A percentile compares a stretch with the other conserved stretches of the same genome.
Evolutionary conservation across 1,140 invertebrate genomes (phyloP).

Genomic region (Asbolus verrucosus): DNA sequence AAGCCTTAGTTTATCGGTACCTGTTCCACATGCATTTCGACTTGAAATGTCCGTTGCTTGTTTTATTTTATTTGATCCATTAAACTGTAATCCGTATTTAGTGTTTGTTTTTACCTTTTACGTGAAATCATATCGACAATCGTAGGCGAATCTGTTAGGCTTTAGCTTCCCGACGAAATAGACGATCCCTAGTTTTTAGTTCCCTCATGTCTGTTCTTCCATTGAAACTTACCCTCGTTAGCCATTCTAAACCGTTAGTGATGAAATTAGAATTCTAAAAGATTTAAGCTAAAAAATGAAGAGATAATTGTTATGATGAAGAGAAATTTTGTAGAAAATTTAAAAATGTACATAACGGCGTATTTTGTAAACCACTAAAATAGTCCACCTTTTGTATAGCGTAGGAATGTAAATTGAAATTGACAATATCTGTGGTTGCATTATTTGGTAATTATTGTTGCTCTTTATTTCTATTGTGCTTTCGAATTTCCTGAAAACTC

Average conservation of each 20-base stretch:
- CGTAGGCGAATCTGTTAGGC: constrained; percentile 13
- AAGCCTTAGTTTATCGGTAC: constrained; percentile 22
- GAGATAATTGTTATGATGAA: constrained; percentile 23
- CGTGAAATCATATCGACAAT: constrained; percentile 37
- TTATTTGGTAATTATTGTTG: constrained; percentile 24
- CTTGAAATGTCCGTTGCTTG: constrained; percentile 14
- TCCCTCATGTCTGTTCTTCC: constrained; percentile 48
- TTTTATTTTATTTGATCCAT: constrained; percentile 19
- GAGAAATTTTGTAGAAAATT: constrained; percentile 1
- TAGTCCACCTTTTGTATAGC: constrained; percentile 47
- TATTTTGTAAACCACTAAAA: constrained; percentile 37
- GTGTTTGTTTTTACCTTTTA: constrained; percentile 8
- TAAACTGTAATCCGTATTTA: constrained; percentile 8
- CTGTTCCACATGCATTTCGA: constrained; percentile 24
- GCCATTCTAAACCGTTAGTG: constrained; percentile 29
- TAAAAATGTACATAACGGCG: constrained; percentile 1
- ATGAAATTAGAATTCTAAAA: constrained; percentile 39
- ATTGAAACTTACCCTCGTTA: constrained; percentile 31
- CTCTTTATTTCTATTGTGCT: constrained; percentile 37
- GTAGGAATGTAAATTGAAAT: constrained; percentile 43
- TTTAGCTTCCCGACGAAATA: constrained; percentile 1
- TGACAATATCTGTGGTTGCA: constrained; percentile 48
- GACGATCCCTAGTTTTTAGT: too few relatives aligned
- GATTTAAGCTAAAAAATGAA: constrained; percentile 7
- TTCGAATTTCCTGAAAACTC: constrained; percentile 15